A percentile compares a stretch with the other conserved stretches of the same genome.
Conservation (phyloP, 2,797 vertebrate species). For the Gambusia yucatana region DNA sequence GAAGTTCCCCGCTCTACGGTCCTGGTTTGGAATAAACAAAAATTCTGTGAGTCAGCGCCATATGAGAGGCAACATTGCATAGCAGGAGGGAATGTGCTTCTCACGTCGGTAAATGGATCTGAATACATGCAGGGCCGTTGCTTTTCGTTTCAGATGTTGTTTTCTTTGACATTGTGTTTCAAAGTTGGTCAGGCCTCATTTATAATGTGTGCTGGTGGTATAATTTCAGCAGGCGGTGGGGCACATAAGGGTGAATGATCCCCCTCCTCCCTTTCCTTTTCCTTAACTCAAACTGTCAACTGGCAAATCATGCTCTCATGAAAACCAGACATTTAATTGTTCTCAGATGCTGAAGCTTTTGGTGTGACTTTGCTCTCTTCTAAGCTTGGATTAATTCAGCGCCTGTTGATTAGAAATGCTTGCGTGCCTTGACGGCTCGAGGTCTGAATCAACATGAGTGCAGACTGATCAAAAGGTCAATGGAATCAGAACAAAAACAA, state of each 20-base stretch:
- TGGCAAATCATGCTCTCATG: conserved; percentile 75
- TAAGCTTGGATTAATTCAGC: conserved; percentile 70
- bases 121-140: conserved; percentile 43
- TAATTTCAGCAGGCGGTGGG: conserved; percentile 59
- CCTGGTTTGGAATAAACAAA: conserved; percentile 29
- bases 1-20: conserved; percentile 3
- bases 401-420: conserved; percentile 68
- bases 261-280: conserved; percentile 12
- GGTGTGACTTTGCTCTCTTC: conserved; percentile 70
- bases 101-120: conserved; percentile 41
- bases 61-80: conserved; percentile 13
- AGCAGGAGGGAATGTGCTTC: conserved; percentile 35
- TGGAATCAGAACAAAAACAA: conserved; percentile 1
- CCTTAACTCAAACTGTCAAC: conserved; percentile 64
- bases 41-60: conserved; percentile 27
- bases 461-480: conserved; percentile 41
- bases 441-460: conserved; percentile 44
- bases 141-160: conserved; percentile 39
- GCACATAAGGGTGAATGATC: conserved; percentile 13
- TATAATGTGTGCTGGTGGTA: conserved; percentile 64
- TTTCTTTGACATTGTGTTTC: conserved; percentile 44
- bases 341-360: conserved; percentile 79
- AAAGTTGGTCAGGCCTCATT: conserved; percentile 51
- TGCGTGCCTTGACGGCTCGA: conserved; percentile 43
- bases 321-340: conserved; percentile 83